A percentile compares a stretch with the other conserved stretches of the same genome.
Conservation (phyloP, 1,140 invertebrate genomes). For the Papilio xuthus region DNA sequence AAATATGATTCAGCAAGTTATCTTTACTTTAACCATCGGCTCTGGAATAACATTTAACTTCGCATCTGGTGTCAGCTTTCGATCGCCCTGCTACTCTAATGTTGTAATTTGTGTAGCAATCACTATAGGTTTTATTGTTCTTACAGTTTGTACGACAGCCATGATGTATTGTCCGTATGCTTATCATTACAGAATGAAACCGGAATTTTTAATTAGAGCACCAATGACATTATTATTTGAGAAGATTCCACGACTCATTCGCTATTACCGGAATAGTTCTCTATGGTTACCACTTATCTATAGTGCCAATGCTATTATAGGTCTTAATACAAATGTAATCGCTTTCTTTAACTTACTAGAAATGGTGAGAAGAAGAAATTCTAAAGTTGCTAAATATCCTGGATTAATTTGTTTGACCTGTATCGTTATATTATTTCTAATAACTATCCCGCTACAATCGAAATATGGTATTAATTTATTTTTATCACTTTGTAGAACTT, state of each 20-base stretch:
- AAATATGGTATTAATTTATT: constrained; percentile 47
- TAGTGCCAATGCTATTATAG: constrained; percentile 50
- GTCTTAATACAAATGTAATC: constrained; percentile 51
- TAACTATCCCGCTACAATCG: constrained; percentile 61
- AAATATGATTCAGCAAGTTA: constrained; percentile 49
- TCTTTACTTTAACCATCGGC: constrained; percentile 57
- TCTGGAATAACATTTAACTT: constrained; percentile 60
- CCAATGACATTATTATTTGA: constrained; percentile 59
- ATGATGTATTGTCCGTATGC: constrained; percentile 69
- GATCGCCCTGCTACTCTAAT: constrained; percentile 66
- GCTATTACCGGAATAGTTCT: constrained; percentile 50
- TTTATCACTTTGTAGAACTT: constrained; percentile 45
- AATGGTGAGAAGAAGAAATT: constrained; percentile 44
- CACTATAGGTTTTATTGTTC: constrained; percentile 44
- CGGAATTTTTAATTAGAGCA: constrained; percentile 46
- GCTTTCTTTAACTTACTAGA: constrained; percentile 57
- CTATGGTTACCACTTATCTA: constrained; percentile 58
- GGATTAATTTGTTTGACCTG: constrained; percentile 52
- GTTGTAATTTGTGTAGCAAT: constrained; percentile 55
- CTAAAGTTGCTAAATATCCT: constrained; percentile 56
- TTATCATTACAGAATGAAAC: constrained; percentile 48
- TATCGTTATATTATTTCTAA: constrained; percentile 52
- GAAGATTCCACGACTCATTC: constrained; percentile 62
- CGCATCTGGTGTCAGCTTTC: constrained; percentile 55
- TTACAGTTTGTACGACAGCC: constrained; percentile 51